Evolutionary conservation across 2,888 invertebrate genomes (phyloP).

Genomic region (Clanis bilineata): DNA sequence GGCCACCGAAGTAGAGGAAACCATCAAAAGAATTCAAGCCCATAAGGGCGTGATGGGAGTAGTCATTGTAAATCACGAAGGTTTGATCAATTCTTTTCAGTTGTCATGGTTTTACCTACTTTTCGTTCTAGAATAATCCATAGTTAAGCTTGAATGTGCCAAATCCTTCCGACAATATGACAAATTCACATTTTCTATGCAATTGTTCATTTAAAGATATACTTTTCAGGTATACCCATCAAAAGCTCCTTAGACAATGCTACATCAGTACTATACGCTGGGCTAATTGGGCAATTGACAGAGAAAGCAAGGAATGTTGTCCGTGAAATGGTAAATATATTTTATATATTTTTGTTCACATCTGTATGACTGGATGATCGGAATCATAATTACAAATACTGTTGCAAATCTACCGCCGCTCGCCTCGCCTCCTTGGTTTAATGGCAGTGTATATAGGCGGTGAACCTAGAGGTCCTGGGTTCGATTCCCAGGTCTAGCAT

Average conservation of each 20-base stretch:
- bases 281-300: slow-evolving; percentile 94
- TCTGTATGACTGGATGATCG: too few relatives aligned
- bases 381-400: too few relatives aligned
- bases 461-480: too few relatives aligned
- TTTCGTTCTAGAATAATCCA: slow-evolving; percentile 13
- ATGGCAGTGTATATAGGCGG: too few relatives aligned
- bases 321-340: slow-evolving; percentile 87
- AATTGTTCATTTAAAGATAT: not conserved
- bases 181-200: not conserved
- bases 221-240: slow-evolving; percentile 90
- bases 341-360: too few relatives aligned
- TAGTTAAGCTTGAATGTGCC: not conserved
- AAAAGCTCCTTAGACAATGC: slow-evolving; percentile 97
- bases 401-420: too few relatives aligned
- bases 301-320: slow-evolving; percentile 97
- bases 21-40: slow-evolving; percentile 96
- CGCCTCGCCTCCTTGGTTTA: too few relatives aligned
- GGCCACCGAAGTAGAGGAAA: slow-evolving; percentile 97
- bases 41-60: slow-evolving; percentile 99
- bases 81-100: slow-evolving; percentile 82
- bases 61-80: slow-evolving; percentile 98
- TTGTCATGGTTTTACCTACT: slow-evolving; percentile 37
- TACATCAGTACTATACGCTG: slow-evolving; percentile 97
- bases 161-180: not conserved
- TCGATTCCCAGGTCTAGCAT: too few relatives aligned